Base-by-base conservation (phyloP, 2,797 vertebrate genomes). In the Channa striata region DNA sequence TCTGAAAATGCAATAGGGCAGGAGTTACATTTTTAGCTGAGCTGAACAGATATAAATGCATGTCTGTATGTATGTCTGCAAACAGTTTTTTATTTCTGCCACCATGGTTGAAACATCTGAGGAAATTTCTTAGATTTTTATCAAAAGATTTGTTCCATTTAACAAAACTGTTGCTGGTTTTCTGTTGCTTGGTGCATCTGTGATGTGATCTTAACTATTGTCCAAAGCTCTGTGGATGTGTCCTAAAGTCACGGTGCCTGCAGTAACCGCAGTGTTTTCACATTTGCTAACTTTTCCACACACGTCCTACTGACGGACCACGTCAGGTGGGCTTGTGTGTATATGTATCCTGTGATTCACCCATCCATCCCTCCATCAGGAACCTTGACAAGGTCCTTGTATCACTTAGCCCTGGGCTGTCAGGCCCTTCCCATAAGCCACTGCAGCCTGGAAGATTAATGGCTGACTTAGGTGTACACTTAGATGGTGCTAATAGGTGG, bases 361-460 rank as follows among this genome's bases (percentile, higher is more conserved):
- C 68, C 72, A 83, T 83, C 73, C 64, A 78, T 85, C 81, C 75
- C 67, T 84, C 81, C 82, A 87, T 89, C 83, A 85, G 68, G 47
- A 63, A 34, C 57, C 63, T 61, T 80, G 87, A 91, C 87, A 89
- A 79, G 85, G 77, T 85, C 80, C 78, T 86, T 89, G 89, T 87
- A 87, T 90, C 85, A 91, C 72, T 88, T 84, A 84, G 74, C 81
- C 86, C 66, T 68, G 63, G 48, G 70, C 80, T 87, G 89, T 85
- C 87, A 71, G 74, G 81, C 58, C 77, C 79, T 79, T 69, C 77
- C 79, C 68, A 88, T 77, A 74, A 83, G 48, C 75, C 63, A 58
- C 56, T 36, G 77, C 82, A 71, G 79, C 63, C 68, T 65, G 53
- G 62, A 81, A 90, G 89, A 93, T 90, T 85, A 89, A 92, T 90